Evolutionary conservation across 2,888 invertebrate genomes (phyloP).

Genomic region (Drosophila mimetica): DNA sequence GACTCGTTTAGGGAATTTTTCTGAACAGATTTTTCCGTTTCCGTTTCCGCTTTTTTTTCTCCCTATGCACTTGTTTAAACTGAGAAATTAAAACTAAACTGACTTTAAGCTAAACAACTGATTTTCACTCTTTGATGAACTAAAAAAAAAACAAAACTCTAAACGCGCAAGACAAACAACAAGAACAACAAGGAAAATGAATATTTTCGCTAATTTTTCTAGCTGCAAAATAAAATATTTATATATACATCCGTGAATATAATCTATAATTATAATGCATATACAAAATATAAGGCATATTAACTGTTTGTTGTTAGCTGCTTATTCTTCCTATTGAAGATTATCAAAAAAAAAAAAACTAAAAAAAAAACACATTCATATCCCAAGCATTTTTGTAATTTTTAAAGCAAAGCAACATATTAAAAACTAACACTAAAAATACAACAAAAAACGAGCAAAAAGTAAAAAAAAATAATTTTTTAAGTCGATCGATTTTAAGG

Average conservation of each 20-base stretch:
- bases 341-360: slow-evolving; percentile 39
- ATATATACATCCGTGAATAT: slow-evolving; percentile 53
- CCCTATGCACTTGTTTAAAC: slow-evolving; percentile 41
- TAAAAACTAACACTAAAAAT: slow-evolving; percentile 44
- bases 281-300: slow-evolving; percentile 45
- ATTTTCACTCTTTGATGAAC: slow-evolving; percentile 31
- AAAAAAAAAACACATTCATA: slow-evolving; percentile 26
- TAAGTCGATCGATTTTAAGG: slow-evolving; percentile 41
- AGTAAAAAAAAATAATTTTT: slow-evolving; percentile 42
- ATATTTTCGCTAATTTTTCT: slow-evolving; percentile 57
- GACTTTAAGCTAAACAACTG: slow-evolving; percentile 21
- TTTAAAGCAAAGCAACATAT: slow-evolving; percentile 42
- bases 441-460: slow-evolving; percentile 68
- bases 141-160: slow-evolving; percentile 14
- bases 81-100: slow-evolving; percentile 35
- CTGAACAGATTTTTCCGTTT: slow-evolving; percentile 44
- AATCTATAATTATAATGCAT: slow-evolving; percentile 53
- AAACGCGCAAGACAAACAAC: slow-evolving; percentile 60
- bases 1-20: slow-evolving; percentile 84
- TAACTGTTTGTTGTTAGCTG: slow-evolving; percentile 78
- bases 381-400: slow-evolving; percentile 53
- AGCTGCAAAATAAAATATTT: slow-evolving; percentile 53
- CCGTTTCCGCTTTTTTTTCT: slow-evolving; percentile 35
- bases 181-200: slow-evolving; percentile 34
- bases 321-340: slow-evolving; percentile 79